A percentile compares a stretch with the other conserved stretches of the same genome.
These are phyloP conservation scores for Drosophila sordidula DNA, from an alignment of 2,888 invertebrate genomes.

Conservation along the genomic window DNA sequence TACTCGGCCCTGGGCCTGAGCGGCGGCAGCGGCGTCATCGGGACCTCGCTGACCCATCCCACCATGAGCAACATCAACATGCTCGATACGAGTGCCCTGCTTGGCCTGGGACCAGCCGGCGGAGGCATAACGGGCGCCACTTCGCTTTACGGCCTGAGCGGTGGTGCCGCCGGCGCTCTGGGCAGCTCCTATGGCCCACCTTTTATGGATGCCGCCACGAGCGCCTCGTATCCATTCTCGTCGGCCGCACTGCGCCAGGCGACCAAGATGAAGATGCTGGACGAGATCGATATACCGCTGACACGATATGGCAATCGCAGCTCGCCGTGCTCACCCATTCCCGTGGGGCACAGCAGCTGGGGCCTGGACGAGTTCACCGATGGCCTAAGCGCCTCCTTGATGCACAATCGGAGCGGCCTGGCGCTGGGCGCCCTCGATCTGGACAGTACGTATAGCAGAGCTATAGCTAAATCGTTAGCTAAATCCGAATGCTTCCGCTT, in stretches of 20 bases:
- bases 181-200: conserved; percentile 81
- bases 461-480: neutral
- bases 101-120: conserved; percentile 64
- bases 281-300: conserved; percentile 89
- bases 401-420: conserved; percentile 87
- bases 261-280: conserved; percentile 89
- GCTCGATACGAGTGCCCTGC: conserved; percentile 81
- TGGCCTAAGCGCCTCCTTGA: conserved; percentile 87
- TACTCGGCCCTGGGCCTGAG: conserved; percentile 84
- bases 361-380: conserved; percentile 88
- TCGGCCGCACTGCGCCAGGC: conserved; percentile 89
- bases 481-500: neutral
- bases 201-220: conserved; percentile 83
- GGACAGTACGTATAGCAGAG: conserved; percentile 80
- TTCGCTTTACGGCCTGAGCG: conserved; percentile 78
- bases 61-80: conserved; percentile 82
- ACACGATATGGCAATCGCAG: conserved; percentile 87
- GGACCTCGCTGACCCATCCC: conserved; percentile 83
- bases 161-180: conserved; percentile 80
- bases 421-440: conserved; percentile 85
- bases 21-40: conserved; percentile 76
- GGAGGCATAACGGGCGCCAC: conserved; percentile 78
- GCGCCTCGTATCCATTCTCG: conserved; percentile 86
- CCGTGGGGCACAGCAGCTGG: conserved; percentile 87
- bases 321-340: conserved; percentile 89